Evolutionary conservation across 2,797 vertebrate genomes (phyloP), one percentile per base, ranked within the genome.

Genomic region (Ptychobarbus kaznakovi): DNA sequence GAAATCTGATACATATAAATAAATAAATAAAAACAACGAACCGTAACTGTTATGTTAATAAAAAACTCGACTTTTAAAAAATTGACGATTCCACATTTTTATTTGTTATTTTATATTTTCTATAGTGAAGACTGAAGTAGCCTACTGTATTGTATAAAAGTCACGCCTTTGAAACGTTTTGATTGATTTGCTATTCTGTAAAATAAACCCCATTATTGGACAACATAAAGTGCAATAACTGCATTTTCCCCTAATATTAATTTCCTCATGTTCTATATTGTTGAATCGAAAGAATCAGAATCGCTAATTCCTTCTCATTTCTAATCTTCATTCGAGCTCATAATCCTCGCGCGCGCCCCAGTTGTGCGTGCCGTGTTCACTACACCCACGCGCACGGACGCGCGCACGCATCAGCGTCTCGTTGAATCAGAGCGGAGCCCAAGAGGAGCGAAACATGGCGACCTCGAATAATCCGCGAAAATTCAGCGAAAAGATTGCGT

Each of bases 401-500:
- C 91, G 91, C 92, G 80, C 91, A 92, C 90, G 90, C 91, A 90
- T 69, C 61, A 38, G 79, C 90, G 53, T 73, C 72, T 87, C 86
- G 76, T 53, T 81, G 70, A 84, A 68, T 84, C 89, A 73, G 42
- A 85, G 82, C 84, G 86, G 86, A 79, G 49, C 92, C 86, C 44
- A 91, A 95, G 96, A 96, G 94, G 96, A 95, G 95, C 92, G 94
- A 96, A 98, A 98, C 96, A 98, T 98, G 97, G 97, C 97, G 97
- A 97, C 97, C 94, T 98, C 97, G 92, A 99, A 97, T 95, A 98
- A 98, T 97, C 97, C 97, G 92, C 97, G 97, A 93, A 98, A 98
- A 97, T 99, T 99, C 94, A 98, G 97, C 96, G 97, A 99, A 94
- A 99, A 99, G 96, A 99, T 99, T 92, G 97, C 97, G 87, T 93